These are phyloP conservation scores for Pseudonaja textilis DNA, from an alignment of 2,113 vertebrate species.

Conservation along the genomic window DNA sequence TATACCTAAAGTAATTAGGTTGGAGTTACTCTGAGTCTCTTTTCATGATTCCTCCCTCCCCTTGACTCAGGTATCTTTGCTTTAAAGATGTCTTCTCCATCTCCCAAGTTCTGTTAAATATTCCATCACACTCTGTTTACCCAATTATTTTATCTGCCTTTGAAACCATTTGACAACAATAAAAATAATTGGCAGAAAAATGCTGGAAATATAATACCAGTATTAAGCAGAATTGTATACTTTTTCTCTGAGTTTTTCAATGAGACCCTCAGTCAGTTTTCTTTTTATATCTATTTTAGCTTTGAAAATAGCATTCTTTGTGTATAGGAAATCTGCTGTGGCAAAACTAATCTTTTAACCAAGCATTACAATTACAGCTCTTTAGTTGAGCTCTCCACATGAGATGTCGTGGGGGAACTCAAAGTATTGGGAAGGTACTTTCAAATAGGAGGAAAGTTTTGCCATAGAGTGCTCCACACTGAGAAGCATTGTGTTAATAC, in stretches of 20 bases:
- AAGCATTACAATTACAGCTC: background rate
- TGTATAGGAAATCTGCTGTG: background rate
- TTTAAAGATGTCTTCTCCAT: background rate
- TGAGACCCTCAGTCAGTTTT: accelerated
- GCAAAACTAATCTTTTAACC: background rate
- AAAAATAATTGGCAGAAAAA: background rate
- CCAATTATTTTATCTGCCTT: constrained; percentile 17
- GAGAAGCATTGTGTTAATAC: background rate
- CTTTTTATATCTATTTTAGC: background rate
- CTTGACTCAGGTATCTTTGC: background rate
- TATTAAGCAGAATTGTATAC: background rate
- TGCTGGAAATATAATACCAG: background rate
- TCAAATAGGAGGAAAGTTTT: constrained; percentile 19
- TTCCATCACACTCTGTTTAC: background rate
- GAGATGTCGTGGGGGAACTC: background rate
- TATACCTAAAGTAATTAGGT: background rate
- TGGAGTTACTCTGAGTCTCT: background rate
- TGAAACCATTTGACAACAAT: constrained; percentile 31
- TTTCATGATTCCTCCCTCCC: background rate
- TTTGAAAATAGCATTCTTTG: background rate
- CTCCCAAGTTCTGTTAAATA: background rate
- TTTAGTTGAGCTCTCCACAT: background rate
- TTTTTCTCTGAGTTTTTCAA: background rate
- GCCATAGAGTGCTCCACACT: background rate
- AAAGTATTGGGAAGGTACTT: background rate